These are phyloP conservation scores for Dendropsophus ebraccatus DNA, from an alignment of 2,113 vertebrate species.

Conservation along the genomic window DNA sequence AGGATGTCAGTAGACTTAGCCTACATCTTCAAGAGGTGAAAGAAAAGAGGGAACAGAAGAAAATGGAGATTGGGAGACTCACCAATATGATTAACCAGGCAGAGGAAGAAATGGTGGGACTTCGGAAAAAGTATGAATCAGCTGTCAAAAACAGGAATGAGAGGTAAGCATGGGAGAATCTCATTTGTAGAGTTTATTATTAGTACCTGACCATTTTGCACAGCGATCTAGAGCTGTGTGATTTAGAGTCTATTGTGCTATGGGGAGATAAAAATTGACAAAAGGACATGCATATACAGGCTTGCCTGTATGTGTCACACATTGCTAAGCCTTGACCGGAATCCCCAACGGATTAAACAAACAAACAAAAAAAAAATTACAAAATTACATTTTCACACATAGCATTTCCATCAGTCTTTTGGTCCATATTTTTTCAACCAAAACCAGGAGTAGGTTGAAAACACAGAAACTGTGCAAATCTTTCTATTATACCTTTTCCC, in stretches of 20 bases:
- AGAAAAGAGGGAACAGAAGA: conserved; percentile 75
- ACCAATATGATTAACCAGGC: conserved; percentile 69
- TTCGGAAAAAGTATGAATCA: conserved; percentile 73
- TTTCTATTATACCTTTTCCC: no score
- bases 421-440: no score
- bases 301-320: no score
- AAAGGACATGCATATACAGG: no score
- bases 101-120: conserved; percentile 75
- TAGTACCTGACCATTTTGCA: not conserved
- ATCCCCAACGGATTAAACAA: no score
- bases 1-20: conserved; percentile 72
- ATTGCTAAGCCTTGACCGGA: no score
- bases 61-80: conserved; percentile 75
- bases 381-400: no score
- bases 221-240: not conserved
- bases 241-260: not conserved
- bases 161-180: conserved; percentile 69
- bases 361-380: no score
- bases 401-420: no score
- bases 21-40: conserved; percentile 71
- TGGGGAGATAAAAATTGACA: not conserved
- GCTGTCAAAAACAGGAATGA: conserved; percentile 77
- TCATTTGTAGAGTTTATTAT: not conserved
- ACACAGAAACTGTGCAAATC: no score
- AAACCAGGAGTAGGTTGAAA: no score